Evolutionary conservation across 2,888 invertebrate species (phyloP).

Genomic region (Pachycephus smyrnensis): DNA sequence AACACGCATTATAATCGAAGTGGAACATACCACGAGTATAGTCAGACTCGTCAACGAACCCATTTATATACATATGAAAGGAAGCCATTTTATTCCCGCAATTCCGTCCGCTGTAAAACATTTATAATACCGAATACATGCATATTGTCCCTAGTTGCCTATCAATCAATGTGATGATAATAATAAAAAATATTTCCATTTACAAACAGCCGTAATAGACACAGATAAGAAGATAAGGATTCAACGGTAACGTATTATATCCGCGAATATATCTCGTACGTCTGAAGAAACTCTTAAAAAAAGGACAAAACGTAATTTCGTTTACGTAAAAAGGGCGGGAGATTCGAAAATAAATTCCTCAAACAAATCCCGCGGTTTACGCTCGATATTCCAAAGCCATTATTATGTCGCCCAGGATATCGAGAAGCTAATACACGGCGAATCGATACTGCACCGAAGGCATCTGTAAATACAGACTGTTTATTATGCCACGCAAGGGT

Average conservation of each 20-base stretch:
- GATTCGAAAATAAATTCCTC: not conserved
- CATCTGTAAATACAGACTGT: constrained; percentile 32
- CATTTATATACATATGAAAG: not conserved
- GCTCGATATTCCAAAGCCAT: not conserved
- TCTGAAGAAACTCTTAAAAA: not conserved
- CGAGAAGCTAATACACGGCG: not conserved
- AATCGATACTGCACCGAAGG: constrained; percentile 21
- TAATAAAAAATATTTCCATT: not conserved
- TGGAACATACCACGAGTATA: not conserved
- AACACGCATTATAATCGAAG: not conserved
- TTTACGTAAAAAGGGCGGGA: not conserved
- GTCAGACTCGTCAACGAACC: not conserved
- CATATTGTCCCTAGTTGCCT: too few species aligned
- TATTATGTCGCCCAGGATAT: not conserved
- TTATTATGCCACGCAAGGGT: constrained; percentile 26
- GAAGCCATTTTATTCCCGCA: not conserved
- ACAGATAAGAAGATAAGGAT: not conserved
- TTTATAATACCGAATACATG: not conserved
- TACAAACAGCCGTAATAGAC: not conserved
- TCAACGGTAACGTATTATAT: not conserved
- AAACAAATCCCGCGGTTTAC: not conserved
- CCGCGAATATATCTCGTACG: not conserved
- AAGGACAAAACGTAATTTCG: not conserved
- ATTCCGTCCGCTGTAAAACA: not conserved
- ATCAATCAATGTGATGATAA: not conserved